A percentile compares a stretch with the other conserved stretches of the same genome.
These are phyloP conservation scores for Onychostruthus taczanowskii DNA, from an alignment of 2,113 vertebrate species.

Conservation along the genomic window DNA sequence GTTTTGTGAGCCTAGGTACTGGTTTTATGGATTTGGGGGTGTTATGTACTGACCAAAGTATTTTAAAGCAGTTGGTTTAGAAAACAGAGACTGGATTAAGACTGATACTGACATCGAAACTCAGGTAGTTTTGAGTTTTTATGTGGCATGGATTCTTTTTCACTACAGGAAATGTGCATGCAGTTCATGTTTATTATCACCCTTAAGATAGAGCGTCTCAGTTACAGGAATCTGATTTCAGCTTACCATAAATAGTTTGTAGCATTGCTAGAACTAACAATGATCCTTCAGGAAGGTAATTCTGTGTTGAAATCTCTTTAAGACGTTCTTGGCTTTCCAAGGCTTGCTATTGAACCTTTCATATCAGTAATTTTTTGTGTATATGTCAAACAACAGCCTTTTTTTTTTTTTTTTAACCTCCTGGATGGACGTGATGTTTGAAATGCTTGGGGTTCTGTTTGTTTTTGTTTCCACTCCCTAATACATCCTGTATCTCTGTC, in stretches of 20 bases:
- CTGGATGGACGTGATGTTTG: not conserved
- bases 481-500: not conserved
- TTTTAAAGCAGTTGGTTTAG: not conserved
- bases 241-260: not conserved
- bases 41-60: not conserved
- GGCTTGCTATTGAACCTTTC: not conserved
- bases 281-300: not conserved
- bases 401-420: not conserved
- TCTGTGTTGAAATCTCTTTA: not conserved
- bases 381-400: not conserved
- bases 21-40: not conserved
- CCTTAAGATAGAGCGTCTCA: not conserved
- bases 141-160: not conserved
- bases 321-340: not conserved
- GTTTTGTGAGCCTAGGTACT: not conserved
- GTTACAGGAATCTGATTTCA: not conserved
- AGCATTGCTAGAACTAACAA: not conserved
- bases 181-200: not conserved
- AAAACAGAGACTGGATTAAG: not conserved
- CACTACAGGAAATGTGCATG: not conserved
- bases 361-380: not conserved
- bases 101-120: not conserved
- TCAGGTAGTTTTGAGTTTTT: not conserved
- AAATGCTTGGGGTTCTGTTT: not conserved
- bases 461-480: not conserved